Percentiles rank a stretch among this genome's conserved stretches.
Conservation (phyloP, 2,888 invertebrate genomes). For the Volucella zonaria region DNA sequence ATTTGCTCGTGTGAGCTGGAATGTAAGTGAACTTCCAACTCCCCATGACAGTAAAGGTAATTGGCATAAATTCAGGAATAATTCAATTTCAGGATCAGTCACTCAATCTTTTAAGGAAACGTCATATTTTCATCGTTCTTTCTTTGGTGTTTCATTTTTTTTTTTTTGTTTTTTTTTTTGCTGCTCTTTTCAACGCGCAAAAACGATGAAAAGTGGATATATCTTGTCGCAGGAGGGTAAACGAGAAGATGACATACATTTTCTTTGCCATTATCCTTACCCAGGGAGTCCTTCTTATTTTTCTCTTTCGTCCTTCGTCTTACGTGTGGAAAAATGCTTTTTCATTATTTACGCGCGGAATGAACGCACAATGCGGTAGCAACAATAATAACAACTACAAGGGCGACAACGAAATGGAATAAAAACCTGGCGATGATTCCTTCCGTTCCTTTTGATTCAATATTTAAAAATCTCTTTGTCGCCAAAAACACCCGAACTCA, state of each 20-base stretch:
- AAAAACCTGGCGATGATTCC: slow-evolving; percentile 52
- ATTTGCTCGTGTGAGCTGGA: slow-evolving; percentile 32
- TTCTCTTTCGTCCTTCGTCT: slow-evolving; percentile 30
- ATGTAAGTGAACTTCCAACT: slow-evolving; percentile 55
- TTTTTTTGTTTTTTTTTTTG: slow-evolving; percentile 20
- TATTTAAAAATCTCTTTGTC: slow-evolving; percentile 73
- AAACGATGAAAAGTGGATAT: slow-evolving; percentile 18
- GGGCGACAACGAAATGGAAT: slow-evolving; percentile 1
- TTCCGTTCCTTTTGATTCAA: slow-evolving; percentile 72
- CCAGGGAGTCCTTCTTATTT: slow-evolving; percentile 28
- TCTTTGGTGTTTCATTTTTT: slow-evolving; percentile 5
- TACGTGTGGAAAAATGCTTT: slow-evolving; percentile 70
- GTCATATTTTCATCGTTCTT: slow-evolving; percentile 71
- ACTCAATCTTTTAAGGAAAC: slow-evolving; percentile 72
- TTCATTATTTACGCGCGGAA: slow-evolving; percentile 69
- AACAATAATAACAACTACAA: slow-evolving; percentile 41
- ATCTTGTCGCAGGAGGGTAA: slow-evolving; percentile 15
- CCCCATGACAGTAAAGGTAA: slow-evolving; percentile 69
- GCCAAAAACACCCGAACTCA: slow-evolving; percentile 12
- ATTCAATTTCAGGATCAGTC: slow-evolving; percentile 74
- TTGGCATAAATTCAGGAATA: slow-evolving; percentile 74
- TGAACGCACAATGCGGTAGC: slow-evolving; percentile 62
- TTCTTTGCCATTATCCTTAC: slow-evolving; percentile 69
- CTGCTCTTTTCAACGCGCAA: slow-evolving; percentile 41
- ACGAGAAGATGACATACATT: slow-evolving; percentile 59